These are phyloP conservation scores for Drosophila melanica DNA, from an alignment of 1,140 invertebrate genomes.

Conservation along the genomic window DNA sequence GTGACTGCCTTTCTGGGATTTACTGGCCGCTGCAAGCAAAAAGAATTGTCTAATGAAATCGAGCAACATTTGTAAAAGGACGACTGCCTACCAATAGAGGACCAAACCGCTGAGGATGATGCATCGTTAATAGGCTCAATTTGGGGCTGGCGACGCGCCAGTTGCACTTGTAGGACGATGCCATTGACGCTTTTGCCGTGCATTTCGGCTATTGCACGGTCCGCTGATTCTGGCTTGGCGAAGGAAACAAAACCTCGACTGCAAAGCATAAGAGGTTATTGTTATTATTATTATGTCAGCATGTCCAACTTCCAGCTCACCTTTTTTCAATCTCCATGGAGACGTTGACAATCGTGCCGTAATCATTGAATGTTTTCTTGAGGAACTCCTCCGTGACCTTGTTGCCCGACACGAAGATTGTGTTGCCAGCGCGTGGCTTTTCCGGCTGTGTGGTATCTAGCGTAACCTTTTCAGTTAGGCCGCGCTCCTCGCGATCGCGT, in stretches of 20 bases:
- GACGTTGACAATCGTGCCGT: slow-evolving; percentile 94
- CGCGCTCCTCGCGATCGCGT: slow-evolving; percentile 85
- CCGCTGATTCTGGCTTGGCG: slow-evolving; percentile 93
- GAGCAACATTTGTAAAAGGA: neutral
- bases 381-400: slow-evolving; percentile 93
- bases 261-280: slow-evolving; percentile 17
- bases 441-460: slow-evolving; percentile 84
- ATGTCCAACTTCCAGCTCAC: slow-evolving; percentile 85
- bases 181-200: slow-evolving; percentile 92
- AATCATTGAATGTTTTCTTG: slow-evolving; percentile 90
- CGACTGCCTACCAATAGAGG: slow-evolving; percentile 87
- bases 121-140: slow-evolving; percentile 92
- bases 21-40: slow-evolving; percentile 87
- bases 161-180: slow-evolving; percentile 90
- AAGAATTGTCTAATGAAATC: neutral
- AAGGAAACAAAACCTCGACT: slow-evolving; percentile 96
- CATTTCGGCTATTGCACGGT: slow-evolving; percentile 94
- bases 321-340: slow-evolving; percentile 95
- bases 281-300: neutral
- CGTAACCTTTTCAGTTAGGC: slow-evolving; percentile 85
- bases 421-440: slow-evolving; percentile 91
- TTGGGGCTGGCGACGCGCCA: slow-evolving; percentile 92
- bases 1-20: slow-evolving; percentile 92
- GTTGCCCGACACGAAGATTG: slow-evolving; percentile 93
- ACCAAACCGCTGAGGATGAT: slow-evolving; percentile 91